phyloP scores from a whole-genome alignment of 2,888 invertebrate species.

The Chloroclysta siterata region DNA sequence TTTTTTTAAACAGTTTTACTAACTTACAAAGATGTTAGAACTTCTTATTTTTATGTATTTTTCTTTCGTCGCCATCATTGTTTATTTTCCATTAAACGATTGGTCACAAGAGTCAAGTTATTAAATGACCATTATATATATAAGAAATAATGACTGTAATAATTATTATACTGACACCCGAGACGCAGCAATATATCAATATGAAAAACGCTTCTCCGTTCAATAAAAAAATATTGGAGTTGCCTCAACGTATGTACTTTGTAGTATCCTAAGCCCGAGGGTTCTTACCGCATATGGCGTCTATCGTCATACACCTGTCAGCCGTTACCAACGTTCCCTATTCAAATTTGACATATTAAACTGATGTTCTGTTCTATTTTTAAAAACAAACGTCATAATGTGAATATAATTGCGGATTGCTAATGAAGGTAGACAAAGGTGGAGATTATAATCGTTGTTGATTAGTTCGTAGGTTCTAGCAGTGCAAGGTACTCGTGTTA shows the following conservation, averaged over 20 bases:
- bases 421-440: constrained; percentile 18
- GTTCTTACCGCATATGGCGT: constrained; percentile 52
- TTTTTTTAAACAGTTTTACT: too few relatives aligned
- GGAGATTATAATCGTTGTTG: constrained; percentile 14
- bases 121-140: constrained; percentile 5
- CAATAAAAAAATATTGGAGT: neutral
- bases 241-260: neutral
- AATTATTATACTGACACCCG: neutral
- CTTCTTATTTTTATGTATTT: too few relatives aligned
- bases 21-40: too few relatives aligned
- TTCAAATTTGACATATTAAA: constrained; percentile 53
- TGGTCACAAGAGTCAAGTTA: neutral
- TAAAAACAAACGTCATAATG: constrained; percentile 13
- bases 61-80: neutral
- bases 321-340: constrained; percentile 56
- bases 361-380: constrained; percentile 9
- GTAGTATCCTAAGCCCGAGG: constrained; percentile 18
- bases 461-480: constrained; percentile 6
- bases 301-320: constrained; percentile 56
- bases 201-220: neutral
- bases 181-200: constrained; percentile 3
- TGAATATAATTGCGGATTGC: constrained; percentile 15
- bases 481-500: neutral
- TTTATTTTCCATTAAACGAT: neutral
- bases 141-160: constrained; percentile 1